Evolutionary conservation across 2,113 vertebrate species (phyloP).

Genomic region (Antechinus flavipes): DNA sequence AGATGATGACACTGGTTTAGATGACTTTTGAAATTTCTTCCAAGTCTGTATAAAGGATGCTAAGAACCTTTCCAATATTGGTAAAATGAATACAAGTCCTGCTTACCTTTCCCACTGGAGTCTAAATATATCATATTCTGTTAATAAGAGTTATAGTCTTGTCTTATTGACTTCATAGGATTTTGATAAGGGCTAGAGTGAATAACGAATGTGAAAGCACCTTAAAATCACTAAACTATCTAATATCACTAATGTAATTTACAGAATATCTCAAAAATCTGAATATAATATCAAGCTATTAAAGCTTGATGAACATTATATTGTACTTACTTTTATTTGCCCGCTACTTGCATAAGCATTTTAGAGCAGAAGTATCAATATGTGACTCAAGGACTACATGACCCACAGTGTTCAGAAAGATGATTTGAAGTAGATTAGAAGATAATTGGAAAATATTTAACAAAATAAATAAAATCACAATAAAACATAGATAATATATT

Average conservation of each 20-base stretch:
- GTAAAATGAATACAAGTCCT: neutral
- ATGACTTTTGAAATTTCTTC: neutral
- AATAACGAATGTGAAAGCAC: neutral
- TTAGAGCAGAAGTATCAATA: too few species aligned
- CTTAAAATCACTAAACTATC: neutral
- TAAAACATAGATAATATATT: too few species aligned
- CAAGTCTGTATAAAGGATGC: neutral
- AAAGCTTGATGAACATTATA: too few species aligned
- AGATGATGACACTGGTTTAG: neutral
- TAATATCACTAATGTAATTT: neutral
- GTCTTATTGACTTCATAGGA: neutral
- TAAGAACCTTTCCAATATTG: neutral
- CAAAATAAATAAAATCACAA: too few species aligned
- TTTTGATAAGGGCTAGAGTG: neutral
- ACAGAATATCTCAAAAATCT: too few species aligned
- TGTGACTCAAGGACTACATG: too few species aligned
- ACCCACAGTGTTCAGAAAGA: too few species aligned
- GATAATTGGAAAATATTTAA: too few species aligned
- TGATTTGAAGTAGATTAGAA: too few species aligned
- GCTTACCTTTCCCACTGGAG: neutral
- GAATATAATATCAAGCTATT: too few species aligned
- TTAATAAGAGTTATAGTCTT: neutral
- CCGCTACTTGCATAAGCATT: too few species aligned
- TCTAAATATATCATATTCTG: neutral
- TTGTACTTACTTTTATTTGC: too few species aligned